A percentile compares a stretch with the other conserved stretches of the same genome.
phyloP scores from a whole-genome alignment of 2,888 invertebrate species.

The Caenorhabditis parvicauda region DNA sequence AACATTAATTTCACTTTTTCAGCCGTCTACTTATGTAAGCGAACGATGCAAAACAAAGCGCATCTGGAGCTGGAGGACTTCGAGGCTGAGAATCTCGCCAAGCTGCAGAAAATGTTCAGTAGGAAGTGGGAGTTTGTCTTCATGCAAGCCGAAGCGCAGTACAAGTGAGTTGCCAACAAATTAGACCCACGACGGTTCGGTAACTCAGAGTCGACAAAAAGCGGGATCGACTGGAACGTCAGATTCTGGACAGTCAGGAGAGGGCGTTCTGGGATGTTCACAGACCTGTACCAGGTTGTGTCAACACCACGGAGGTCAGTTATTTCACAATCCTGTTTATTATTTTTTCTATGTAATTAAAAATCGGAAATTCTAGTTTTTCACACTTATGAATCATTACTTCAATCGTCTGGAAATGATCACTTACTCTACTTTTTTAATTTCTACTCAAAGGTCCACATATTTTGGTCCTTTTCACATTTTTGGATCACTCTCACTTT shows the following conservation, averaged over 20 bases:
- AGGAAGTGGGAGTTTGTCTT: constrained; percentile 99
- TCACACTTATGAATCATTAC: constrained; percentile 2
- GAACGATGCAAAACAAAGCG: constrained; percentile 99
- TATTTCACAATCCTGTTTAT: constrained; percentile 66
- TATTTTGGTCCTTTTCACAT: too few relatives aligned
- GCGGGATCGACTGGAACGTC: constrained; percentile 92
- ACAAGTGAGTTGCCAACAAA: constrained; percentile 73
- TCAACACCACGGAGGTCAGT: constrained; percentile 91
- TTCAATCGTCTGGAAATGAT: too few relatives aligned
- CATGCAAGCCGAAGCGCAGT: constrained; percentile 93
- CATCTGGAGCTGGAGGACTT: constrained; percentile 94
- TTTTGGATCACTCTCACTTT: too few relatives aligned
- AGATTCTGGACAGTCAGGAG: constrained; percentile 97
- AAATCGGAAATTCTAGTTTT: constrained; percentile 79
- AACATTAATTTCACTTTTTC: constrained; percentile 42
- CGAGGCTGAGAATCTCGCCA: constrained; percentile 93
- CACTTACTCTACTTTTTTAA: background rate
- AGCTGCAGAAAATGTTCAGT: constrained; percentile 97
- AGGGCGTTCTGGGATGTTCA: constrained; percentile 99
- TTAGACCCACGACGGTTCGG: too few relatives aligned
- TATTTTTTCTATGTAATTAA: too few relatives aligned
- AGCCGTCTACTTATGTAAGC: constrained; percentile 97
- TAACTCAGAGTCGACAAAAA: constrained; percentile 85
- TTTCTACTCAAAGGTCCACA: too few relatives aligned
- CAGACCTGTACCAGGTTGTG: constrained; percentile 96